Conservation (phyloP, 2,113 vertebrate genomes). For the Chaetura pelagica region DNA sequence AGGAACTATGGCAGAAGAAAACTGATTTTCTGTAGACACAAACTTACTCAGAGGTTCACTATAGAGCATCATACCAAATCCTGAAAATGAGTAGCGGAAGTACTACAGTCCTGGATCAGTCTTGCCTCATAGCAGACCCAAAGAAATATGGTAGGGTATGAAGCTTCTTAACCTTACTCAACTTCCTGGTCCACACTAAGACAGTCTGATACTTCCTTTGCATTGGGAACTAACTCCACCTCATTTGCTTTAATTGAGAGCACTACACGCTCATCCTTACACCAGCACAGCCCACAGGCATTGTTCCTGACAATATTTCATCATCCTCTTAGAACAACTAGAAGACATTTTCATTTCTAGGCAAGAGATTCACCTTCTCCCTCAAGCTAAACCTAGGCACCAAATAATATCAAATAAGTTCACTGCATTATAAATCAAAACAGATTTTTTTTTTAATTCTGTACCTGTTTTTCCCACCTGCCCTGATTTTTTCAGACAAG, state of each 20-base stretch:
- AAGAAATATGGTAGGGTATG: not conserved
- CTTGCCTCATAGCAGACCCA: not conserved
- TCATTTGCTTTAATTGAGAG: not conserved
- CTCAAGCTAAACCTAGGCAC: not conserved
- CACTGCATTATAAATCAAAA: not conserved
- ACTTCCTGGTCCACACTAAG: not conserved
- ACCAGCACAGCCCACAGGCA: not conserved
- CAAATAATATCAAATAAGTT: not conserved
- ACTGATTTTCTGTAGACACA: not conserved
- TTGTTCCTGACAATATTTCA: not conserved
- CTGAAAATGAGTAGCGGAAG: not conserved
- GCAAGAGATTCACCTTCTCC: not conserved
- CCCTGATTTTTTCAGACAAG: not conserved
- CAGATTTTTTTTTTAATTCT: not conserved
- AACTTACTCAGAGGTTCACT: not conserved
- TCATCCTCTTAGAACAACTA: not conserved
- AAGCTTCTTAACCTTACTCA: not conserved
- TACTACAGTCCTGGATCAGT: not conserved
- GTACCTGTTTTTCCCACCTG: not conserved
- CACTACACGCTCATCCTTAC: not conserved
- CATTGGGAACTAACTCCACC: not conserved
- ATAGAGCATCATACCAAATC: not conserved
- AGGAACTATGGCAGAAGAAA: not conserved
- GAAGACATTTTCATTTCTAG: not conserved
- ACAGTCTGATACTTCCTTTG: not conserved